phyloP scores from a whole-genome alignment of 2,113 vertebrate genomes.

The Cololabis saira region DNA sequence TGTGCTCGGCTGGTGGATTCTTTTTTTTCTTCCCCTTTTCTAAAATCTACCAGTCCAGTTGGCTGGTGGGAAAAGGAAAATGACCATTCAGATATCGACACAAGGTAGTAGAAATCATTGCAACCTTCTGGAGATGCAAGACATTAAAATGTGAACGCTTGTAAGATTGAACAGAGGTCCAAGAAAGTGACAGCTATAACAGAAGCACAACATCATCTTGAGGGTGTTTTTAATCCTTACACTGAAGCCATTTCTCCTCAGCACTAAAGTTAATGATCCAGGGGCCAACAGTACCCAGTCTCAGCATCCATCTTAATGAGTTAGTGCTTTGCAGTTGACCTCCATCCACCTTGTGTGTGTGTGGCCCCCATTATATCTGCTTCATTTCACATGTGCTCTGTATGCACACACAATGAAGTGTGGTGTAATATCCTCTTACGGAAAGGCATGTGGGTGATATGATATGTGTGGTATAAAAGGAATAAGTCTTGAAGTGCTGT shows the following conservation, averaged over 20 bases:
- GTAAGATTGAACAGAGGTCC: conserved; percentile 37
- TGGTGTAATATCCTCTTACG: no score
- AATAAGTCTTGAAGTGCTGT: no score
- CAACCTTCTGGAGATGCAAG: conserved; percentile 45
- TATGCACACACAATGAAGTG: no score
- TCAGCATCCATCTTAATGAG: conserved; percentile 46
- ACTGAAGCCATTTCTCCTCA: conserved; percentile 51
- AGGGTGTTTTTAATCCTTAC: background rate
- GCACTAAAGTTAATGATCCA: conserved; percentile 77
- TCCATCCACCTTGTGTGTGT: conserved; percentile 42
- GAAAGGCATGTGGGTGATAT: no score
- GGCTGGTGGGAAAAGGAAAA: background rate
- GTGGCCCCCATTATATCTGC: no score
- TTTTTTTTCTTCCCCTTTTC: no score
- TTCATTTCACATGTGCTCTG: no score
- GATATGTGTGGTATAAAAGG: no score
- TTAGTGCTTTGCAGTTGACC: conserved; percentile 61
- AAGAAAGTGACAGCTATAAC: conserved; percentile 20
- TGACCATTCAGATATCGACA: conserved; percentile 42
- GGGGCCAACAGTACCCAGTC: conserved; percentile 17
- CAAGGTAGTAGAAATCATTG: no score
- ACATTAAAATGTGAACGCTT: conserved; percentile 62
- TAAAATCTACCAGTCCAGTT: no score
- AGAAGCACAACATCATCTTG: conserved; percentile 19
- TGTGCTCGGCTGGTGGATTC: no score